Evolutionary conservation across 1,140 invertebrate species (phyloP).

Genomic region (Eriocheir sinensis): DNA sequence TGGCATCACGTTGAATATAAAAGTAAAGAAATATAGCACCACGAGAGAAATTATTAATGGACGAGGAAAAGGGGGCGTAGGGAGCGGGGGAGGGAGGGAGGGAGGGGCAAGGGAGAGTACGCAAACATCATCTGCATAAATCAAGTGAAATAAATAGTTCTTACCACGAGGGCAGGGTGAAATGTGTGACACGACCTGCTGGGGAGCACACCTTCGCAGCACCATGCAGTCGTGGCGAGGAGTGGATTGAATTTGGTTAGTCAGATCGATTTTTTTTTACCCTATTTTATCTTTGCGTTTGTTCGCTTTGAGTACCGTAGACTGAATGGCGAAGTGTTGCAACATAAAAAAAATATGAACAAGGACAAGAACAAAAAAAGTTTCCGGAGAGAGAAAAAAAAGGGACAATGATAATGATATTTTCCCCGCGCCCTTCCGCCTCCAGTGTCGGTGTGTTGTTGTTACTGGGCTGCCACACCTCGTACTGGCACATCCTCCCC

Average conservation of each 20-base stretch:
- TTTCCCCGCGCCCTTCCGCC: no score
- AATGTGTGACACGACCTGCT: conserved; percentile 12
- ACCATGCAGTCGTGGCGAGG: neutral
- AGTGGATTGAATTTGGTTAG: neutral
- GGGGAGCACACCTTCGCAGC: neutral
- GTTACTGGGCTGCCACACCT: no score
- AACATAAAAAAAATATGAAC: no score
- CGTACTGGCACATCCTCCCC: no score
- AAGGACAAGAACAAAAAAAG: no score
- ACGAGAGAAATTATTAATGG: neutral
- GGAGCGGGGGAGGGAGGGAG: conserved; percentile 37
- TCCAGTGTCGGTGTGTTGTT: no score
- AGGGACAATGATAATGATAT: neutral
- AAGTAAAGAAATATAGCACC: neutral
- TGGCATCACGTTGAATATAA: neutral
- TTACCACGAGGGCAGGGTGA: neutral
- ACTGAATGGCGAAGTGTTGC: no score
- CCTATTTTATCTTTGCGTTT: no score
- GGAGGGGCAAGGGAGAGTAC: neutral
- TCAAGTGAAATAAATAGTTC: neutral
- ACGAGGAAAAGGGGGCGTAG: neutral
- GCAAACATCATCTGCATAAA: neutral
- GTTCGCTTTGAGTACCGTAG: no score
- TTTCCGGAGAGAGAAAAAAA: neutral
- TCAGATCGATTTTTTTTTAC: neutral